Evolutionary conservation across 2,888 invertebrate species (phyloP).

Genomic region (Acleris sparsana): DNA sequence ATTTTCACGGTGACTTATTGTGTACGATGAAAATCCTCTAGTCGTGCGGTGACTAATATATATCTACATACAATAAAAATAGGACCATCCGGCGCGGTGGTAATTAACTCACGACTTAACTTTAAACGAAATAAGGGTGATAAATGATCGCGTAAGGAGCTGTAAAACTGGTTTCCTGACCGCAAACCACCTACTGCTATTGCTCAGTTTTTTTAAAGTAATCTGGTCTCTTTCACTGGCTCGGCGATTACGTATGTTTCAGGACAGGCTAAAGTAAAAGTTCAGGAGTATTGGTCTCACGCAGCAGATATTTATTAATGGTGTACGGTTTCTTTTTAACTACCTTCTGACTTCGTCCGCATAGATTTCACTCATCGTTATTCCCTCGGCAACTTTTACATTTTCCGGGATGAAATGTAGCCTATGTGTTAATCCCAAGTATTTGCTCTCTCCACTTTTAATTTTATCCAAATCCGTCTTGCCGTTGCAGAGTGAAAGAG

Average conservation of each 20-base stretch:
- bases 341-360: no score
- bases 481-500: no score
- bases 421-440: no score
- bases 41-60: conserved; percentile 57
- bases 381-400: no score
- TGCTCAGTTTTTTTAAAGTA: conserved; percentile 45
- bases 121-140: conserved; percentile 44
- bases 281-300: conserved; percentile 5
- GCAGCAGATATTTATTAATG: no score
- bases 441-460: no score
- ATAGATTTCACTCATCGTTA: no score
- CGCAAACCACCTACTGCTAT: conserved; percentile 57
- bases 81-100: conserved; percentile 40
- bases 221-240: conserved; percentile 51
- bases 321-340: no score
- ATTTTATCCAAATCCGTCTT: no score
- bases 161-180: conserved; percentile 69
- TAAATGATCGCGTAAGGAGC: conserved; percentile 47
- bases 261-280: conserved; percentile 54
- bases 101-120: conserved; percentile 51
- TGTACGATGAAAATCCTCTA: conserved; percentile 34
- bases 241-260: conserved; percentile 57
- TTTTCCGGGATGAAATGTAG: no score
- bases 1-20: conserved; percentile 33
- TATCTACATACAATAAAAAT: conserved; percentile 53